Evolutionary conservation across 1,140 invertebrate genomes (phyloP), one percentile per base, ranked within the genome.

Genomic region (Listronotus oregonensis): DNA sequence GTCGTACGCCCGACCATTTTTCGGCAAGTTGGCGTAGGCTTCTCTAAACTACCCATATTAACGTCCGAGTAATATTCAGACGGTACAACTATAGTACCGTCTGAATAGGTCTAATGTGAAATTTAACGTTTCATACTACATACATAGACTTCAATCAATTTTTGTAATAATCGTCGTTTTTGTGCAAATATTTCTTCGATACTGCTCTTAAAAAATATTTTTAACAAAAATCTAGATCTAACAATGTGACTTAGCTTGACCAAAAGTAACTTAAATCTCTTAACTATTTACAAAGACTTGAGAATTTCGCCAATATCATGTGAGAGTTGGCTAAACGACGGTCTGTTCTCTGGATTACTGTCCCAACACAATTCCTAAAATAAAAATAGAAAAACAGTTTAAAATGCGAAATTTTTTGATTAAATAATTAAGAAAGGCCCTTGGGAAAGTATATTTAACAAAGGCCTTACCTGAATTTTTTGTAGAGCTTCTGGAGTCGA

Each of bases 401-500:
- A n/a, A n/a, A n/a, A n/a, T n/a, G n/a, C n/a, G n/a, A n/a, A n/a
- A n/a, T n/a, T 27, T 27, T 27, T 3, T 27, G 5, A 27, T 27
- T 5, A 27, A 27, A 27, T 27, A 27, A n/a, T n/a, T 27, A 27
- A 27, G 5, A 27, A 27, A 27, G 21, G n/a, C n/a, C n/a, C n/a
- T 8, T 15, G 21, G 21, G 5, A 3, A 27, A 32, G 11, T 15
- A 32, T 11, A 18, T 59, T 60, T 54, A 21, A 39, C 47, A 14
- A 59, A 9, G 49, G n/a, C 73, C 81, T 82, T 72, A 88, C 86
- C 73, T 87, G 78, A 59, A 90, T 75, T 34, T 85, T 81, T 42
- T 84, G 83, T 3, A 94, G 77, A 44, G 82, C 79, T 0, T 83
- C 82, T 0, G 89, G 90, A 68, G 89, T 87, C 0, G 83, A 79